phyloP scores from a whole-genome alignment of 2,113 vertebrate genomes.

The Narcine bancroftii region DNA sequence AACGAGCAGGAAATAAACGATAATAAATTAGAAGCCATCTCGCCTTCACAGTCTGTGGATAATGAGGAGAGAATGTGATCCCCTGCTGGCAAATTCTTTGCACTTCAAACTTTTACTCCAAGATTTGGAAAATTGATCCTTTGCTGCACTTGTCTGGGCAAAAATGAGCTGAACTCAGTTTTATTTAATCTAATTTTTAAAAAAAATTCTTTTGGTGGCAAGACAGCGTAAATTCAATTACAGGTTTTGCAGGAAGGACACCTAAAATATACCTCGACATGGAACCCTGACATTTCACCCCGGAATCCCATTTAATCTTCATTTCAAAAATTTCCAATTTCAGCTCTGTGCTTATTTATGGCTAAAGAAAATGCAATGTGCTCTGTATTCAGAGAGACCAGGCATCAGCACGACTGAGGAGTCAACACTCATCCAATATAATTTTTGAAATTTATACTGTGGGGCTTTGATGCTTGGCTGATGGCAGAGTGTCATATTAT shows the following conservation, averaged over 20 bases:
- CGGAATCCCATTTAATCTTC: background rate
- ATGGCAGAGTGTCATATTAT: background rate
- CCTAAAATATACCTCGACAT: background rate
- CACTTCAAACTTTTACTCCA: slow-evolving; percentile 12
- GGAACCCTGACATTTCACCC: background rate
- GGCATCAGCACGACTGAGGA: background rate
- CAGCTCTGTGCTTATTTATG: background rate
- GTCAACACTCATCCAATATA: background rate
- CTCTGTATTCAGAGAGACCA: background rate
- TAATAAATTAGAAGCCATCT: slow-evolving; percentile 35
- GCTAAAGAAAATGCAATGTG: background rate
- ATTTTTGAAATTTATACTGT: slow-evolving; percentile 12
- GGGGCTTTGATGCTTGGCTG: background rate
- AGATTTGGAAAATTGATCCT: slow-evolving; percentile 22
- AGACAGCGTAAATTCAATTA: slow-evolving; percentile 24
- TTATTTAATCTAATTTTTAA: slow-evolving; percentile 18
- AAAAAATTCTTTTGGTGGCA: background rate
- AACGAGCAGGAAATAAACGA: slow-evolving; percentile 30
- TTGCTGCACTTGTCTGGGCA: background rate
- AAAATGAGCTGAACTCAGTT: background rate
- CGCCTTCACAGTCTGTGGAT: slow-evolving; percentile 18
- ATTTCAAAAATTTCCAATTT: background rate
- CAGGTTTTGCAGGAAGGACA: background rate
- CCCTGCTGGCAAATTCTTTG: slow-evolving; percentile 20
- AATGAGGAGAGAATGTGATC: slow-evolving; percentile 28